Evolutionary conservation across 2,888 invertebrate genomes (phyloP).

Genomic region (Metopia argyrocephala): DNA sequence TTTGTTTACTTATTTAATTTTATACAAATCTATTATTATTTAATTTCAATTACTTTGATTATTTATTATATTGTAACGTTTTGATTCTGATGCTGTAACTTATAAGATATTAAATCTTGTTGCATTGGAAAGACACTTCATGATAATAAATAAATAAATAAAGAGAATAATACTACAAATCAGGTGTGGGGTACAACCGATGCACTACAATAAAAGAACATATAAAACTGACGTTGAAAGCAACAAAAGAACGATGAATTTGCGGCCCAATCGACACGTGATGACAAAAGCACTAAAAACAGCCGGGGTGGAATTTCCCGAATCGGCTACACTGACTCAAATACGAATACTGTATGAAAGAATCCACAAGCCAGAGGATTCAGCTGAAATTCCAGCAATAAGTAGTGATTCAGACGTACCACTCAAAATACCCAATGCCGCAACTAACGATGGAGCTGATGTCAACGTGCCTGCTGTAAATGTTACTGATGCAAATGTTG

Average conservation of each 20-base stretch:
- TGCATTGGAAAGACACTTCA: too few species aligned
- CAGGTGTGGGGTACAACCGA: not conserved
- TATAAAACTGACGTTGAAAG: too few species aligned
- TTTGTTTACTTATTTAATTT: too few species aligned
- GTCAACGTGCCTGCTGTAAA: constrained; percentile 1
- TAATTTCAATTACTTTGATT: too few species aligned
- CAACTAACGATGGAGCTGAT: not conserved
- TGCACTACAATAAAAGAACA: too few species aligned
- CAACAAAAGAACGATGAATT: not conserved
- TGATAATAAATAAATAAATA: too few species aligned
- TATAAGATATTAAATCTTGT: too few species aligned
- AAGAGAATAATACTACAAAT: too few species aligned
- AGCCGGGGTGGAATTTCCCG: not conserved
- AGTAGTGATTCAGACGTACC: not conserved
- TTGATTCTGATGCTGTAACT: too few species aligned
- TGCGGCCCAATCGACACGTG: not conserved
- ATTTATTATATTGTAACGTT: too few species aligned
- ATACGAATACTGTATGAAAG: not conserved
- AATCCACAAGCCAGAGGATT: not conserved
- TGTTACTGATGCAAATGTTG: not conserved
- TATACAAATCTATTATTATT: too few species aligned
- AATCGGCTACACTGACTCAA: not conserved
- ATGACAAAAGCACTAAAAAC: not conserved
- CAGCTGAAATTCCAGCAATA: not conserved
- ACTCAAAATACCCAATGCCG: not conserved